Percentiles rank a stretch among this genome's conserved stretches.
These are phyloP conservation scores for Boleophthalmus pectinirostris DNA, from an alignment of 2,113 vertebrate genomes.

Conservation along the genomic window DNA sequence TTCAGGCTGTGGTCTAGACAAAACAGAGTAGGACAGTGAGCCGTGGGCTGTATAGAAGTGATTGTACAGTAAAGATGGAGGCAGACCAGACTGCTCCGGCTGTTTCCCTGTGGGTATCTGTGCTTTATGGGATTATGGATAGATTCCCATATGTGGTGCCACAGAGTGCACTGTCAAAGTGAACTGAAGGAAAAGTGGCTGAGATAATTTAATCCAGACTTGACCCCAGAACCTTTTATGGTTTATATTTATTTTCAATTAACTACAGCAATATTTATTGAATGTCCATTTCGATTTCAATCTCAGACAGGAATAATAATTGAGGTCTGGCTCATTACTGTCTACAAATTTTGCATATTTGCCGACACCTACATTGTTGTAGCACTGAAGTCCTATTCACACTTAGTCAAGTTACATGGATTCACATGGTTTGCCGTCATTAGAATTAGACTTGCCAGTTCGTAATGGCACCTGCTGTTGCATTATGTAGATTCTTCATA, in stretches of 20 bases:
- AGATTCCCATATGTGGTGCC: slow-evolving; percentile 22
- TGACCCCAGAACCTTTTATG: slow-evolving; percentile 33
- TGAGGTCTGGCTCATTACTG: background rate
- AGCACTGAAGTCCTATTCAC: too few species aligned
- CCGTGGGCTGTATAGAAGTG: slow-evolving; percentile 26
- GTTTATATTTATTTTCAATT: too few species aligned
- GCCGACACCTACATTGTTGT: too few species aligned
- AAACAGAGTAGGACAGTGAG: slow-evolving; percentile 16
- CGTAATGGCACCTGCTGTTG: background rate
- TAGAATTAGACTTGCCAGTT: background rate
- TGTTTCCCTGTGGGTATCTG: slow-evolving; percentile 25
- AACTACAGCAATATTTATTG: background rate
- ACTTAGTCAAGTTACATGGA: too few species aligned
- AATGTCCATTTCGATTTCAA: background rate
- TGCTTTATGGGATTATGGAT: slow-evolving; percentile 41
- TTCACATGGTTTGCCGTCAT: background rate
- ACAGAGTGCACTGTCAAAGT: slow-evolving; percentile 21
- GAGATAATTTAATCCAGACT: slow-evolving; percentile 43
- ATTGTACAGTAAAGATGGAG: slow-evolving; percentile 9
- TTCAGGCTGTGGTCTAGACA: slow-evolving; percentile 8
- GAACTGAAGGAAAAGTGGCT: slow-evolving; percentile 32
- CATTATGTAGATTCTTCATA: too few species aligned
- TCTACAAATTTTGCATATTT: too few species aligned
- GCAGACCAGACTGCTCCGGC: slow-evolving; percentile 15
- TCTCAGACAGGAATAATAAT: background rate